phyloP scores from a whole-genome alignment of 2,797 vertebrate species.

The Cyclura pinguis region DNA sequence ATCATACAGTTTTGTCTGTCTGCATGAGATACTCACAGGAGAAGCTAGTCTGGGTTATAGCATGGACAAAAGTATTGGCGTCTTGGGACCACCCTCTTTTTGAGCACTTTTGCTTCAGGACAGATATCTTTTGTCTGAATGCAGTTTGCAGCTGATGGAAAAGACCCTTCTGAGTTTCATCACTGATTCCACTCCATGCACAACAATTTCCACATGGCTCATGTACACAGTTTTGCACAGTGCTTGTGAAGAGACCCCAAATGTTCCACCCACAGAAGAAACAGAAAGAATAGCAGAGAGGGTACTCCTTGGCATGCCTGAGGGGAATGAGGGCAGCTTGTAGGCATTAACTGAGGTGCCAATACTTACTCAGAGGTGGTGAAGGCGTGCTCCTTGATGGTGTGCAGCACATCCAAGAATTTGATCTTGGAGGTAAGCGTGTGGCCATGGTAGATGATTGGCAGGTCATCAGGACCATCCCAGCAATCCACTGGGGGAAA shows the following conservation, averaged over 20 bases:
- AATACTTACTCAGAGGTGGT: constrained; percentile 87
- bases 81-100: not conserved
- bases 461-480: constrained; percentile 92
- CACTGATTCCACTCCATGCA: not conserved
- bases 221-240: not conserved
- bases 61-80: no score
- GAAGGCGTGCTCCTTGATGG: constrained; percentile 93
- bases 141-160: not conserved
- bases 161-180: not conserved
- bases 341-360: not conserved
- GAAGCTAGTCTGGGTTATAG: not conserved
- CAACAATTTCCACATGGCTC: not conserved
- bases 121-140: not conserved
- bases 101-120: not conserved
- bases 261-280: not conserved
- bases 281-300: not conserved
- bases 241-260: not conserved
- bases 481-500: constrained; percentile 89
- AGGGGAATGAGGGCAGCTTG: fast-evolving
- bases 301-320: no score
- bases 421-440: constrained; percentile 94
- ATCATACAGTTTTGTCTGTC: not conserved
- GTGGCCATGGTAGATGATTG: constrained; percentile 93
- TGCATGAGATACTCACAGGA: not conserved
- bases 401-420: constrained; percentile 91